A percentile compares a stretch with the other conserved stretches of the same genome.
phyloP scores from a whole-genome alignment of 2,113 vertebrate genomes.

The Apeltes quadracus region DNA sequence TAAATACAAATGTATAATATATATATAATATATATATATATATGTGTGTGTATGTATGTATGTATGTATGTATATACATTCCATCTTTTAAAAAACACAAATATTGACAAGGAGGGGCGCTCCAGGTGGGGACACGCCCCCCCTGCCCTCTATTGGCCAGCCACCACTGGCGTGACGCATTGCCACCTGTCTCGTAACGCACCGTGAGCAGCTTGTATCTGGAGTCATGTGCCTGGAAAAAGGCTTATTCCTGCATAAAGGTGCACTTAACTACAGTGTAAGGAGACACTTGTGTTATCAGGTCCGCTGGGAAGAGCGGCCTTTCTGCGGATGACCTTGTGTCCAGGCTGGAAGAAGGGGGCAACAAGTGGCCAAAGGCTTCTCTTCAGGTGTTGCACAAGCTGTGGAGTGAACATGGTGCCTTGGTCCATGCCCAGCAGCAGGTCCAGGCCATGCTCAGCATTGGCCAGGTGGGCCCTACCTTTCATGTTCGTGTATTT shows the following conservation, averaged over 20 bases:
- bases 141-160: not conserved
- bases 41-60: too few species aligned
- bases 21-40: too few species aligned
- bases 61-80: too few species aligned
- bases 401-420: conserved; percentile 85
- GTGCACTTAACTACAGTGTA: not conserved
- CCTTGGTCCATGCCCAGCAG: conserved; percentile 74
- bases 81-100: too few species aligned
- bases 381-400: conserved; percentile 82
- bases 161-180: too few species aligned
- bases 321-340: conserved; percentile 81
- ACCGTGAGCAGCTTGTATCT: not conserved
- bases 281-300: conserved; percentile 6
- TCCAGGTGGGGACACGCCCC: too few species aligned
- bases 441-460: conserved; percentile 68
- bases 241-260: not conserved
- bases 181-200: not conserved
- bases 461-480: conserved; percentile 67
- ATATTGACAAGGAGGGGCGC: too few species aligned
- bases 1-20: too few species aligned
- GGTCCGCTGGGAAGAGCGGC: conserved; percentile 83
- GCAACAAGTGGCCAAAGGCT: conserved; percentile 78
- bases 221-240: not conserved
- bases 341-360: conserved; percentile 60
- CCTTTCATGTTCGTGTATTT: not conserved